phyloP scores from a whole-genome alignment of 2,888 invertebrate species.

The Stenotaenia linearis region DNA sequence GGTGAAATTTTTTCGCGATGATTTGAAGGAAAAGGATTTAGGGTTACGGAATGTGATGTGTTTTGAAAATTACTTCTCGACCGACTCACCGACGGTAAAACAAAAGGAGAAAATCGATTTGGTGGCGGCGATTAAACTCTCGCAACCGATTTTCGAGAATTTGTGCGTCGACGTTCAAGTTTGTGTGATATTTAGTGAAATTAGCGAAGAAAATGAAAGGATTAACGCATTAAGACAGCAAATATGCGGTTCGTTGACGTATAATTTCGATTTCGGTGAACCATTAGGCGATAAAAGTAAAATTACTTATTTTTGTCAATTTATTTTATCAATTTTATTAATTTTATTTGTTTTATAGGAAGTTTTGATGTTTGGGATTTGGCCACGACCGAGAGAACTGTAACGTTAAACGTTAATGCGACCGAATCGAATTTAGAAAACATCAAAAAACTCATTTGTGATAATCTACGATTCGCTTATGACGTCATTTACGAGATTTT shows the following conservation, averaged over 20 bases:
- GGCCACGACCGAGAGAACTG: background rate
- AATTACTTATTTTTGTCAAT: background rate
- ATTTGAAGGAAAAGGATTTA: background rate
- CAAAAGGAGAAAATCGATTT: background rate
- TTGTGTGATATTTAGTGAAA: background rate
- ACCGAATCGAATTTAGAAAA: background rate
- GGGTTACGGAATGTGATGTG: background rate
- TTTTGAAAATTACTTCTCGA: background rate
- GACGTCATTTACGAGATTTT: background rate
- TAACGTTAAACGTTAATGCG: background rate
- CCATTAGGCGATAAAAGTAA: background rate
- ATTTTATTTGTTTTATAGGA: too few species aligned
- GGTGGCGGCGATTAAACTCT: background rate
- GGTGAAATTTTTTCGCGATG: background rate
- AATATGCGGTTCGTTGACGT: background rate
- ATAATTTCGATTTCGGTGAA: background rate
- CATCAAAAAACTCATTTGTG: background rate
- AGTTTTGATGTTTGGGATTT: background rate
- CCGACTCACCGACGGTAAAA: background rate
- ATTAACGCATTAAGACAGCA: background rate
- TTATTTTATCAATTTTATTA: too few species aligned
- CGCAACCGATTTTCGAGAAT: background rate
- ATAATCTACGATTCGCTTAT: background rate
- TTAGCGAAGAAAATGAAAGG: background rate
- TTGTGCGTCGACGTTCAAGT: background rate